Conservation (phyloP, 92 coral and sea anemone species). For the Blastomussa wellsi region DNA sequence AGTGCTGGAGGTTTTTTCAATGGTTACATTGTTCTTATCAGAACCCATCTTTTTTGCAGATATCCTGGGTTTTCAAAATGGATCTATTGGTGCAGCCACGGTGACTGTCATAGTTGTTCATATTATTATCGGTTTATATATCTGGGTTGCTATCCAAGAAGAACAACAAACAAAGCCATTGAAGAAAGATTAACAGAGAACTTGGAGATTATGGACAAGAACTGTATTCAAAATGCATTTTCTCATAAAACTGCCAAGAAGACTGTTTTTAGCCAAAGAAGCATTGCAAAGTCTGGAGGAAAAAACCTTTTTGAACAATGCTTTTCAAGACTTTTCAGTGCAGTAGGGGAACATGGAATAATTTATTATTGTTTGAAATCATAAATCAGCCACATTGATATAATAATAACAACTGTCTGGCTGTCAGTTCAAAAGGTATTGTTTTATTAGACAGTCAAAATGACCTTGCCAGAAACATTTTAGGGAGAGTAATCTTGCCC, state of each 20-base stretch:
- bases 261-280: neutral
- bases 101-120: slow-evolving; percentile 81
- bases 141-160: slow-evolving; percentile 86
- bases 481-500: too few relatives aligned
- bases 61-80: slow-evolving; percentile 71
- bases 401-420: too few relatives aligned
- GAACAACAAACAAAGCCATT: slow-evolving; percentile 51
- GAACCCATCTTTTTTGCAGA: slow-evolving; percentile 25
- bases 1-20: neutral
- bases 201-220: neutral
- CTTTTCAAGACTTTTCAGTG: neutral
- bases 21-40: neutral
- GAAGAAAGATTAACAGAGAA: slow-evolving; percentile 56
- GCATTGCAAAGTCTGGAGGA: neutral
- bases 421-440: too few relatives aligned
- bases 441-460: too few relatives aligned
- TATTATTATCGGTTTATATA: slow-evolving; percentile 77
- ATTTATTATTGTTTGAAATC: neutral
- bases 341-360: neutral
- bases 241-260: neutral
- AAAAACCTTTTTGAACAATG: neutral
- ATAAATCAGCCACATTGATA: too few relatives aligned
- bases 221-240: neutral
- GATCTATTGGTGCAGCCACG: slow-evolving; percentile 83
- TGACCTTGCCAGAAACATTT: too few relatives aligned